These are phyloP conservation scores for Lepisosteus osseus DNA, from an alignment of 2,113 vertebrate genomes.

Conservation along the genomic window DNA sequence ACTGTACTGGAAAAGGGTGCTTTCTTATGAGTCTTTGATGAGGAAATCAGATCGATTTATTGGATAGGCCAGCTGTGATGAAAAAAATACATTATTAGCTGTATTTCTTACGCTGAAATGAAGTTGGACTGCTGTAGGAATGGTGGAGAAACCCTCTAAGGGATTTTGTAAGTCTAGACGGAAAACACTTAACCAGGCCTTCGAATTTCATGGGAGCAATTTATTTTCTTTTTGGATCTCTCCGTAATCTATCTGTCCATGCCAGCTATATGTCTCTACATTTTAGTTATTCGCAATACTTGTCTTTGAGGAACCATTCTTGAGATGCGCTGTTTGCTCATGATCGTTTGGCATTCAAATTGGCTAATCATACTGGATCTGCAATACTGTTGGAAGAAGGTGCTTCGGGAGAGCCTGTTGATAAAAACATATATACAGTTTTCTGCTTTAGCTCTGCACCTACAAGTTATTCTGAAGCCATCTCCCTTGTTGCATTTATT, in stretches of 20 bases:
- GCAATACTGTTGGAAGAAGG: too few relatives aligned
- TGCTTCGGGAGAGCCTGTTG: too few relatives aligned
- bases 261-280: constrained; percentile 33
- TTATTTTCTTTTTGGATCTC: constrained; percentile 27
- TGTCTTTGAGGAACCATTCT: constrained; percentile 4
- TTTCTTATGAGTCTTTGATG: not conserved
- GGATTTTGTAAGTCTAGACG: constrained; percentile 28
- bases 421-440: too few relatives aligned
- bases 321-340: constrained; percentile 1
- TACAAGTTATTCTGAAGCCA: too few relatives aligned
- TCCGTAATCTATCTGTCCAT: constrained; percentile 13
- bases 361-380: constrained; percentile 16
- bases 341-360: constrained; percentile 4
- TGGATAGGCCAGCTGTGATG: too few relatives aligned
- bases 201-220: constrained; percentile 32
- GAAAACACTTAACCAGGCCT: constrained; percentile 30
- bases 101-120: constrained; percentile 26
- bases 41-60: too few relatives aligned
- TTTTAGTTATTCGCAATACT: constrained; percentile 14
- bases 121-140: constrained; percentile 2
- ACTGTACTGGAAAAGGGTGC: not conserved
- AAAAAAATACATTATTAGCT: not conserved
- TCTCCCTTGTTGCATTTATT: too few relatives aligned
- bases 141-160: constrained; percentile 2
- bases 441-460: too few relatives aligned